Evolutionary conservation across 1,140 invertebrate species (phyloP).

Genomic region (Campoletis sonorensis): DNA sequence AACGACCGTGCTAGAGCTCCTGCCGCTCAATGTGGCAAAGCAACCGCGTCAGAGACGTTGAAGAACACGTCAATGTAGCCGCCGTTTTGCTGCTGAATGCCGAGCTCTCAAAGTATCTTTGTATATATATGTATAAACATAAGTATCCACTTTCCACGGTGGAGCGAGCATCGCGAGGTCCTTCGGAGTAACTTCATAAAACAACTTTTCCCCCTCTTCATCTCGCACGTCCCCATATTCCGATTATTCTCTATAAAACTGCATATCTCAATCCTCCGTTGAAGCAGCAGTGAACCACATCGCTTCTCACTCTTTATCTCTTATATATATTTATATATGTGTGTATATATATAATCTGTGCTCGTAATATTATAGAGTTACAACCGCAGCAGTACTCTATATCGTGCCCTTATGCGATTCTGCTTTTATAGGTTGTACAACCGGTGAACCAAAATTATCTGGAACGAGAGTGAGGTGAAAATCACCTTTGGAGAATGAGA

Average conservation of each 20-base stretch:
- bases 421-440: constrained; percentile 40
- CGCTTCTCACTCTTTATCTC: background rate
- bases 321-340: background rate
- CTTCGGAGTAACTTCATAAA: constrained; percentile 72
- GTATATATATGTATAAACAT: constrained; percentile 45
- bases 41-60: constrained; percentile 36
- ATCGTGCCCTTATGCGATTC: constrained; percentile 36
- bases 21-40: constrained; percentile 51
- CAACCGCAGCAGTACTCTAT: constrained; percentile 24
- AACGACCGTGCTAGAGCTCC: constrained; percentile 57
- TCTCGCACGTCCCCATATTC: constrained; percentile 55
- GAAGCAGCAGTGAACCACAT: constrained; percentile 39
- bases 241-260: constrained; percentile 72
- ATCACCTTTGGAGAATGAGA: background rate
- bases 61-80: constrained; percentile 16
- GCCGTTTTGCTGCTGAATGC: constrained; percentile 13
- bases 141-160: constrained; percentile 65
- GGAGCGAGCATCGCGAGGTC: constrained; percentile 45
- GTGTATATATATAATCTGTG: constrained; percentile 19
- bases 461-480: background rate
- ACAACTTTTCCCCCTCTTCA: constrained; percentile 58
- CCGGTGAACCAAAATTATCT: constrained; percentile 41
- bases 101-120: constrained; percentile 13
- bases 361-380: constrained; percentile 34
- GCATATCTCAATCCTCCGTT: constrained; percentile 69